Base-by-base conservation (phyloP, 1,140 invertebrate species). In the Subanguina moxae region DNA sequence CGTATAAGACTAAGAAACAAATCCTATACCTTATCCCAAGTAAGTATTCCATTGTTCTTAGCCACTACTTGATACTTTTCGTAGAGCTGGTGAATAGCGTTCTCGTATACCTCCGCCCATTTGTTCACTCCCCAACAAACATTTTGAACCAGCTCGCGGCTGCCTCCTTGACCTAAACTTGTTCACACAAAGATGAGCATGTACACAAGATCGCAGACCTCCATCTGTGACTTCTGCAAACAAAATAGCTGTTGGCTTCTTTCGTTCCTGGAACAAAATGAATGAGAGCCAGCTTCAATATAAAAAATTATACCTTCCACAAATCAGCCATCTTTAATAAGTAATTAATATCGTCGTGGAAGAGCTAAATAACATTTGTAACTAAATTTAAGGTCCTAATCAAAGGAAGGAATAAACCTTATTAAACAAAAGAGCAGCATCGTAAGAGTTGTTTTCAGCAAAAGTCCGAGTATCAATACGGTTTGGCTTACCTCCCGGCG, bases 291-390 rank as follows among this genome's bases (percentile, higher is more conserved):
- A 38, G 3, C 32, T 38, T 11, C 3, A 38, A 38, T 38, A 38
- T 3, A 38, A 5, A 38, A 38, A 38, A 38, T 11, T 5, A 38
- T 38, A 38, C 32, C 76, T 89, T 87, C 95, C 94, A 99, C 15
- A 99, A 84, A 83, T 95, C 91, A 64, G 90, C 89, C 94, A 99
- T 97, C 28, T 88, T 89, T 23, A 97, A 83, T 58, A 99, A 86
- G 84, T 97, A 97, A 67, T 91, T 88, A 32, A 99, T 96, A 83
- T 99, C 96, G 83, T 96, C 91, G 74, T 88, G 85, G 83, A 98
- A 99, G 42, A 99, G 87, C 86, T 97, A 93, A 19, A 79, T n/a
- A 25, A 19, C n/a, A 19, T 28, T n/a, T 5, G 64, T 64, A n/a
- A 72, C 23, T 67, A 3, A 23, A 21, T 15, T 5, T 38, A 38